Percentiles rank a stretch among this genome's conserved stretches.
Evolutionary conservation across 2,797 vertebrate genomes (phyloP).

Genomic region (Rhynchotus rufescens): DNA sequence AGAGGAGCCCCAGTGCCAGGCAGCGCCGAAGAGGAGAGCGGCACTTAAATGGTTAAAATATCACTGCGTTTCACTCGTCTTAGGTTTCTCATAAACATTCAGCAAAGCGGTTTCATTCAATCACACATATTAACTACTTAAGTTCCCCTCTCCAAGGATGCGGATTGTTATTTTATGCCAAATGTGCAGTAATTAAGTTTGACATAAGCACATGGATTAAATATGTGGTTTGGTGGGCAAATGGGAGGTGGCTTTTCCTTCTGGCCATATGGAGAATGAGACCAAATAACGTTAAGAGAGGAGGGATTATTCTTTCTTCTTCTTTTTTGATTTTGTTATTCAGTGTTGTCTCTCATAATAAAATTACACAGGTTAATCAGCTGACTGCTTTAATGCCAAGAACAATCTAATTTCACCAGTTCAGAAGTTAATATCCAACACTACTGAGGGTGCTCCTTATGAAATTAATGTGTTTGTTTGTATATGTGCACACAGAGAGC

Average conservation of each 20-base stretch:
- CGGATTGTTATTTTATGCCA: conserved; percentile 97
- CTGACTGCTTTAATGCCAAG: neutral
- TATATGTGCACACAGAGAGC: rapidly evolving
- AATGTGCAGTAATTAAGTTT: conserved; percentile 99
- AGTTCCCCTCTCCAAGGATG: conserved; percentile 84
- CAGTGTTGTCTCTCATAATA: conserved; percentile 56
- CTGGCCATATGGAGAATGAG: conserved; percentile 78
- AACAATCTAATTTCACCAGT: neutral
- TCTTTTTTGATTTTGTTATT: conserved; percentile 64
- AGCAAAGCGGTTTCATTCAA: conserved; percentile 83
- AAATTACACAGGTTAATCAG: conserved; percentile 53
- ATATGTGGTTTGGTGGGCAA: conserved; percentile 95
- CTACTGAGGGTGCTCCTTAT: neutral
- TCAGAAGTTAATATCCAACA: neutral
- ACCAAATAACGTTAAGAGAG: conserved; percentile 40
- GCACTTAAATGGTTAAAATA: conserved; percentile 76
- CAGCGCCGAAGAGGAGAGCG: neutral
- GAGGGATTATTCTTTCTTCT: conserved; percentile 66
- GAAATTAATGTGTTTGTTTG: neutral
- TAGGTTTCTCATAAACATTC: conserved; percentile 83
- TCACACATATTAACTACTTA: conserved; percentile 86
- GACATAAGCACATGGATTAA: conserved; percentile 99
- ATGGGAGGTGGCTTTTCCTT: conserved; percentile 87
- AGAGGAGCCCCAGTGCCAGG: neutral
- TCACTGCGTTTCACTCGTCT: conserved; percentile 76